phyloP scores from a whole-genome alignment of 2,888 invertebrate genomes.

The Drosophila borealis region DNA sequence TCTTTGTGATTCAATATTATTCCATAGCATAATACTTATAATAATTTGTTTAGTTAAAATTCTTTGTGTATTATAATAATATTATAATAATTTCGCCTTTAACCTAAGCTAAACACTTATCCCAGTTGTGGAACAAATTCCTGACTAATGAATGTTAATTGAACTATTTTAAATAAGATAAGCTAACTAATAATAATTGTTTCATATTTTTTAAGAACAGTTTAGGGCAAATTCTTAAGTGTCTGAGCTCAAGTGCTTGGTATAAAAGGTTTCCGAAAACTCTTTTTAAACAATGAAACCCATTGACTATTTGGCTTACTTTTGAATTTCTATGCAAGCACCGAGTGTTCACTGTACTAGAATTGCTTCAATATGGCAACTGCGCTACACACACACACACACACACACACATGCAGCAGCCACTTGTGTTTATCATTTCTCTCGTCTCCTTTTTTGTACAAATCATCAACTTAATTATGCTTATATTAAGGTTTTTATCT shows the following conservation, averaged over 20 bases:
- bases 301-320: constrained; percentile 16
- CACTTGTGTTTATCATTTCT: constrained; percentile 73
- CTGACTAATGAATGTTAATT: constrained; percentile 23
- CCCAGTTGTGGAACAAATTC: not conserved
- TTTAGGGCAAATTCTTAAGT: constrained; percentile 14
- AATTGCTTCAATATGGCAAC: constrained; percentile 27
- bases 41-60: no score
- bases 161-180: constrained; percentile 21
- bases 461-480: constrained; percentile 82
- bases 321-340: not conserved
- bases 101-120: not conserved
- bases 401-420: constrained; percentile 25
- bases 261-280: constrained; percentile 1
- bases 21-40: no score
- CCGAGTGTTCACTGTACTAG: constrained; percentile 36
- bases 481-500: constrained; percentile 80
- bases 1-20: no score
- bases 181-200: constrained; percentile 11
- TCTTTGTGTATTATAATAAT: no score
- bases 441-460: constrained; percentile 75
- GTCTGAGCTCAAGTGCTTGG: constrained; percentile 17
- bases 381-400: constrained; percentile 24
- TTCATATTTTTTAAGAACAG: not conserved
- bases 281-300: constrained; percentile 8
- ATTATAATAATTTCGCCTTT: no score